A percentile compares a stretch with the other conserved stretches of the same genome.
These are phyloP conservation scores for Lomographa bimaculata DNA, from an alignment of 2,888 invertebrate genomes.

Conservation along the genomic window DNA sequence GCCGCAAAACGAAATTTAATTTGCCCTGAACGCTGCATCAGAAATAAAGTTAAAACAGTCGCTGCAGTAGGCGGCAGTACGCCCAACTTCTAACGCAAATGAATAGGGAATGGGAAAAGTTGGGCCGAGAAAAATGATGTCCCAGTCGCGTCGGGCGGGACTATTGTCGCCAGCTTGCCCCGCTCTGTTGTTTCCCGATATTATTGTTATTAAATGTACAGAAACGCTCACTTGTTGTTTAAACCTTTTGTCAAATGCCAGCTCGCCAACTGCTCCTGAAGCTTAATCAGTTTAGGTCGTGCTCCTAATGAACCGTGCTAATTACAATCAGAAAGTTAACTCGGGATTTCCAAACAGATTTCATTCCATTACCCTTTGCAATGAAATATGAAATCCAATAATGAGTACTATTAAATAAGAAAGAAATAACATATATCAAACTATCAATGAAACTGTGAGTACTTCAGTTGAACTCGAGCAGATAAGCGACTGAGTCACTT, in stretches of 20 bases:
- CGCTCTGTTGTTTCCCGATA: conserved; percentile 61
- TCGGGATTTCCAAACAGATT: not conserved
- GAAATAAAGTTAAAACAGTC: conserved; percentile 83
- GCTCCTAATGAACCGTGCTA: not conserved
- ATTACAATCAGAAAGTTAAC: not conserved
- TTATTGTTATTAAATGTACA: conserved; percentile 70
- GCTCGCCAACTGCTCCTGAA: conserved; percentile 4
- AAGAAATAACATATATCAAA: conserved; percentile 21
- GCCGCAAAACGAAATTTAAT: conserved; percentile 83
- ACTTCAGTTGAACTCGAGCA: conserved; percentile 44
- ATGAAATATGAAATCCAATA: not conserved
- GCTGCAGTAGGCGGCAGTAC: conserved; percentile 75
- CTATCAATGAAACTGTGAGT: conserved; percentile 44
- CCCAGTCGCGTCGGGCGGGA: conserved; percentile 60
- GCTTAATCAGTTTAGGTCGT: conserved; percentile 3
- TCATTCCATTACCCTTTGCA: too few relatives aligned
- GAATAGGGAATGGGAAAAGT: conserved; percentile 84
- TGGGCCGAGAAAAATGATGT: conserved; percentile 81
- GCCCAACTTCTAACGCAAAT: conserved; percentile 82
- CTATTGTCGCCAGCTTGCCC: conserved; percentile 60
- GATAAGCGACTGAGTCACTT: conserved; percentile 56
- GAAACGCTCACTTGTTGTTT: conserved; percentile 39
- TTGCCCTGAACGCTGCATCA: conserved; percentile 83
- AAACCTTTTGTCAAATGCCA: conserved; percentile 12
- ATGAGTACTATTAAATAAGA: conserved; percentile 3